phyloP scores from a whole-genome alignment of 2,113 vertebrate species.

The Ammodytes marinus region DNA sequence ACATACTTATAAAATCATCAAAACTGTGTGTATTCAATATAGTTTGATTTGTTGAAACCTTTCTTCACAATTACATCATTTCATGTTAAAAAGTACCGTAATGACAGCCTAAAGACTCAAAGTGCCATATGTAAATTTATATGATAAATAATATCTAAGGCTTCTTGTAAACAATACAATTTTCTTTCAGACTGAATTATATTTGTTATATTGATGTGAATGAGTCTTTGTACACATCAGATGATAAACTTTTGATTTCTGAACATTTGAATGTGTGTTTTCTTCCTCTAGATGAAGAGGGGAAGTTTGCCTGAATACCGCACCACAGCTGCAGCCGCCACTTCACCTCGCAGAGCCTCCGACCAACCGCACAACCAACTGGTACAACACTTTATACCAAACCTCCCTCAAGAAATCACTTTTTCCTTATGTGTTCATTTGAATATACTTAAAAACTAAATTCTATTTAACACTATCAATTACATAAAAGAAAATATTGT shows the following conservation, averaged over 20 bases:
- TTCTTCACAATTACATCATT: too few species aligned
- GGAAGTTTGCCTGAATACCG: conserved; percentile 73
- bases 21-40: too few species aligned
- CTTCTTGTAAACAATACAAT: too few species aligned
- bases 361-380: conserved; percentile 70
- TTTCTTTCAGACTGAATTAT: neutral
- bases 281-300: conserved; percentile 70
- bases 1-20: too few species aligned
- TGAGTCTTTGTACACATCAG: neutral
- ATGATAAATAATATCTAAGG: too few species aligned
- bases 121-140: too few species aligned
- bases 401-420: too few species aligned
- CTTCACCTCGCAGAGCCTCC: conserved; percentile 57
- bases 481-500: neutral
- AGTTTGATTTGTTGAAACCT: too few species aligned
- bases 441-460: neutral
- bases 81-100: too few species aligned
- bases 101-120: too few species aligned
- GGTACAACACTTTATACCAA: conserved; percentile 45
- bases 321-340: neutral
- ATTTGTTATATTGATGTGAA: neutral
- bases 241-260: conserved; percentile 25
- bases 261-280: neutral
- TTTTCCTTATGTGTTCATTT: neutral
- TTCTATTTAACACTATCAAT: too few species aligned